Evolutionary conservation across 2,888 invertebrate species (phyloP).

Genomic region (Listrodromus nycthemerus): DNA sequence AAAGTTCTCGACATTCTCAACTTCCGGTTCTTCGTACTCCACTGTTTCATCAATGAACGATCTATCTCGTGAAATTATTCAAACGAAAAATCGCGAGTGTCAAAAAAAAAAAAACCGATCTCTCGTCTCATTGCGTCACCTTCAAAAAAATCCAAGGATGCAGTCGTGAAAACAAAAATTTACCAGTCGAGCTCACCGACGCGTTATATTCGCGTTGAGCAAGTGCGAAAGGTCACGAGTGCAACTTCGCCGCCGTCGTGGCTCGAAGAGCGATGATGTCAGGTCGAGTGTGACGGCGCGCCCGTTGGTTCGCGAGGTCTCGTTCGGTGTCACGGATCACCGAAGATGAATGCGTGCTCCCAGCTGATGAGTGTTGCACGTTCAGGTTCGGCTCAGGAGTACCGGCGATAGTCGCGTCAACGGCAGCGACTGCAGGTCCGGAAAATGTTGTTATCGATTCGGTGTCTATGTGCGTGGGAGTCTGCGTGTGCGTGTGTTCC

Average conservation of each 20-base stretch:
- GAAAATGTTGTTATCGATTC: conserved; percentile 60
- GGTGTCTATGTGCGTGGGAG: too few species aligned
- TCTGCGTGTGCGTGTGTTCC: conserved; percentile 22
- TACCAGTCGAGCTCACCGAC: conserved; percentile 2
- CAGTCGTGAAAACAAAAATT: not conserved
- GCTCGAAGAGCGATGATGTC: conserved; percentile 25
- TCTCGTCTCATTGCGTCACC: too few species aligned
- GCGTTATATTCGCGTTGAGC: conserved; percentile 52
- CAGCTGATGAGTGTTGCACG: conserved; percentile 17
- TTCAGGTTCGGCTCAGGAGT: not conserved
- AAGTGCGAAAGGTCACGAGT: conserved; percentile 6
- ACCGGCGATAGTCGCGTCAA: not conserved
- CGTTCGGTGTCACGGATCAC: not conserved
- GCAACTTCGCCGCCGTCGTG: conserved; percentile 41
- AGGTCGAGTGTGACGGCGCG: not conserved
- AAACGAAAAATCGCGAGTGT: too few species aligned
- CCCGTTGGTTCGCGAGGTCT: not conserved
- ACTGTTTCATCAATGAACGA: too few species aligned
- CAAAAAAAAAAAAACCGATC: too few species aligned
- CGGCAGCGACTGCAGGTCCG: conserved; percentile 31
- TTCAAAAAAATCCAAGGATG: not conserved
- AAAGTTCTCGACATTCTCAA: too few species aligned
- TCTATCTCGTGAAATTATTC: too few species aligned
- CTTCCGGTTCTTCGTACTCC: too few species aligned
- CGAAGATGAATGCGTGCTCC: conserved; percentile 30